Evolutionary conservation across 2,113 vertebrate genomes (phyloP).

Genomic region (Nothocercus nigrocapillus): DNA sequence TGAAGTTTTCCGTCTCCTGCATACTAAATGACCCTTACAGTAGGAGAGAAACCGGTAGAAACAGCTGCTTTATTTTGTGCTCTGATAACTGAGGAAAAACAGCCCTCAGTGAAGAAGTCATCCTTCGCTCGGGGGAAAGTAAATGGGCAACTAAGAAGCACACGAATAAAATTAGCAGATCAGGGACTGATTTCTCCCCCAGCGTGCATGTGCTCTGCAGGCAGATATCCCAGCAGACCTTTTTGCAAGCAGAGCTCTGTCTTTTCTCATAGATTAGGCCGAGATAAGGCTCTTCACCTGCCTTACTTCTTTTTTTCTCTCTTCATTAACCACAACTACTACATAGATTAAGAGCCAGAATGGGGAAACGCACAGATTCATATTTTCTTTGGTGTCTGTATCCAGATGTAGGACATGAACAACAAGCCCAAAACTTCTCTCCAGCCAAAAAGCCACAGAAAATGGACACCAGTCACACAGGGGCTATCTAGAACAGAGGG

Average conservation of each 20-base stretch:
- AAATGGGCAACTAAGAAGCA: not conserved
- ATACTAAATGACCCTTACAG: slow-evolving; percentile 55
- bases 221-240: not conserved
- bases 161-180: not conserved
- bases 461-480: not conserved
- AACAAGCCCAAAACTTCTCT: not conserved
- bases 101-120: not conserved
- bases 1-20: slow-evolving; percentile 33
- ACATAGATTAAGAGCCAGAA: not conserved
- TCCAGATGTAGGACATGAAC: not conserved
- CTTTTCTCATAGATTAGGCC: not conserved
- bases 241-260: not conserved
- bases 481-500: not conserved
- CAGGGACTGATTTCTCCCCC: not conserved
- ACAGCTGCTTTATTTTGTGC: slow-evolving; percentile 66
- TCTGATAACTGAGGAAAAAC: slow-evolving; percentile 47
- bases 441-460: not conserved
- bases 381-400: not conserved
- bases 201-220: not conserved
- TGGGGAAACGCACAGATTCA: not conserved
- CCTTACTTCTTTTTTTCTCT: not conserved
- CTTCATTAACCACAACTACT: not conserved
- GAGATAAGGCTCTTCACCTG: not conserved
- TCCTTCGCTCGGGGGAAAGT: not conserved
- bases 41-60: not conserved